Evolutionary conservation across 2,113 vertebrate genomes (phyloP).

Genomic region (Trogon surrucura): DNA sequence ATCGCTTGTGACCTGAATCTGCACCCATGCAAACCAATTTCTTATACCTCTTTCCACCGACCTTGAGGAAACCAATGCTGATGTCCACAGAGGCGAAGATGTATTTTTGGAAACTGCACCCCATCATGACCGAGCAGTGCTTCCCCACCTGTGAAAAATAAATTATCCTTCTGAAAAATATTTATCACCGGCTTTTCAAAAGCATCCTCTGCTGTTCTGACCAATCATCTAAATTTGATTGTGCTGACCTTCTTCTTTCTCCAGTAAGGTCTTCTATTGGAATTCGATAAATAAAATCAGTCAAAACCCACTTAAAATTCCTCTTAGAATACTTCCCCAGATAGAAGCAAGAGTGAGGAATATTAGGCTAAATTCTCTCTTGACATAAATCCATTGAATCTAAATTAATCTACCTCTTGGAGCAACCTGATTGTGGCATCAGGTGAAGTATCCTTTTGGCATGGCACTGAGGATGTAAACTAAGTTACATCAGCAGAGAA

Average conservation of each 20-base stretch:
- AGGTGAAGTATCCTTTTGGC: background rate
- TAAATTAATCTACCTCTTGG: conserved; percentile 28
- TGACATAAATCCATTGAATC: conserved; percentile 22
- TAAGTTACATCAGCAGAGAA: background rate
- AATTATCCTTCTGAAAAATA: conserved; percentile 1
- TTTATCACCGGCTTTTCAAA: background rate
- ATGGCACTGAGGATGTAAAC: background rate
- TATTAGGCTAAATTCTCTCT: conserved; percentile 36
- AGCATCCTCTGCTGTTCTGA: background rate
- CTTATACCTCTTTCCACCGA: accelerated
- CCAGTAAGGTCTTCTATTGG: background rate
- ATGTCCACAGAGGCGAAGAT: background rate
- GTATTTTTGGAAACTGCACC: background rate
- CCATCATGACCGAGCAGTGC: background rate
- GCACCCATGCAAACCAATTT: background rate
- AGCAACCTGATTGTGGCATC: background rate
- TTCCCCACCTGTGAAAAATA: background rate
- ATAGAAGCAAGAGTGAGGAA: background rate
- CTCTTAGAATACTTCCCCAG: conserved; percentile 21
- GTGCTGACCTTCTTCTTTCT: conserved; percentile 18
- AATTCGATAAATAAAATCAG: conserved; percentile 38
- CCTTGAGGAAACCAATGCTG: background rate
- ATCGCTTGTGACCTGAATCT: background rate
- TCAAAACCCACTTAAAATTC: conserved; percentile 26
- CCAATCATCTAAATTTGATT: background rate